These are phyloP conservation scores for Leptobrachium leishanense DNA, from an alignment of 2,113 vertebrate species.

Conservation along the genomic window DNA sequence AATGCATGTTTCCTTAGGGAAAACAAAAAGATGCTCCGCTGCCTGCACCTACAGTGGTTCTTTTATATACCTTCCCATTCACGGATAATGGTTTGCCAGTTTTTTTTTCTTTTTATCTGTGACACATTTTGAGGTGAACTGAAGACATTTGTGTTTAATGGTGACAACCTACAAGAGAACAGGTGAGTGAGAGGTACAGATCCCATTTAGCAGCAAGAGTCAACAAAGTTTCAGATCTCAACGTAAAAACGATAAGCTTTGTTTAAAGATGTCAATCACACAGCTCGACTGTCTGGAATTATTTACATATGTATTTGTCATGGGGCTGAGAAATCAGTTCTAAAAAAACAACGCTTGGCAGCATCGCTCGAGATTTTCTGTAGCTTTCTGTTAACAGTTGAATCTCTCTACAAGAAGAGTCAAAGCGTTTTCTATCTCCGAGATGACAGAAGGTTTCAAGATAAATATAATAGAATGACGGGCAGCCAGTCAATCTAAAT, in stretches of 20 bases:
- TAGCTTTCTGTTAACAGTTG: conserved; percentile 15
- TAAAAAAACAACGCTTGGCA: conserved; percentile 32
- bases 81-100: background rate
- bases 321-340: conserved; percentile 33
- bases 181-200: conserved; percentile 34
- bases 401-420: conserved; percentile 25
- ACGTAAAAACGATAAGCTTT: conserved; percentile 36
- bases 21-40: too few species aligned
- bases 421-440: conserved; percentile 22
- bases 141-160: conserved; percentile 28
- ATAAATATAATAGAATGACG: conserved; percentile 30
- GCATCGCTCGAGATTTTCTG: conserved; percentile 26
- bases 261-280: conserved; percentile 44
- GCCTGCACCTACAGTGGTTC: too few species aligned
- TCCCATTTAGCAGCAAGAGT: conserved; percentile 32
- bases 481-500: conserved; percentile 20
- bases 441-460: conserved; percentile 29
- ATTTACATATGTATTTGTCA: conserved; percentile 47
- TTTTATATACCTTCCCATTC: too few species aligned
- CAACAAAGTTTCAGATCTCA: conserved; percentile 37
- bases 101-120: background rate
- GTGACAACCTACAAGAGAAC: conserved; percentile 26
- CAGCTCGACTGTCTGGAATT: conserved; percentile 22
- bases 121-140: conserved; percentile 30
- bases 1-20: too few species aligned